Conservation (phyloP, 2,797 vertebrate species). For the Pseudochirops corinnae region DNA sequence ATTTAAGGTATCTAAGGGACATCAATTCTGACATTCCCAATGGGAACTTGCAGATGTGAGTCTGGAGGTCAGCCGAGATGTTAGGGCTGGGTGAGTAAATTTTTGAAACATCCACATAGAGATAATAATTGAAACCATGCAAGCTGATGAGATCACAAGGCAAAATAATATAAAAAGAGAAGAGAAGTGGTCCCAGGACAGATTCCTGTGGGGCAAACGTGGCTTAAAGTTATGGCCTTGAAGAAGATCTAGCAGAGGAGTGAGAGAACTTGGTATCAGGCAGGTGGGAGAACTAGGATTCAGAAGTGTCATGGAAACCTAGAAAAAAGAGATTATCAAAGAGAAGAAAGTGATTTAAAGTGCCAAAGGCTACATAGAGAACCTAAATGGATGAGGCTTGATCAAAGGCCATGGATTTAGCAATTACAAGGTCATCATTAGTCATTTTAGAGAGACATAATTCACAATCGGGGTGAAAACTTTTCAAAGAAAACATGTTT, state of each 20-base stretch:
- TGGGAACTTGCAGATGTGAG: neutral
- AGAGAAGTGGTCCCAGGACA: neutral
- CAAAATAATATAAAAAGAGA: neutral
- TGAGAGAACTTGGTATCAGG: neutral
- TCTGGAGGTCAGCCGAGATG: neutral
- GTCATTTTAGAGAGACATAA: neutral
- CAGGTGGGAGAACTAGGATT: neutral
- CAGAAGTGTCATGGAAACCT: neutral
- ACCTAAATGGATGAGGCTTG: neutral
- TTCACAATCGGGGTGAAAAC: neutral
- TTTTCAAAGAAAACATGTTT: neutral
- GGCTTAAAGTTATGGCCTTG: neutral
- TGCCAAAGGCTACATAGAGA: neutral
- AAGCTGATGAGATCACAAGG: neutral
- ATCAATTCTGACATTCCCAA: neutral
- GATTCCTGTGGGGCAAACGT: neutral
- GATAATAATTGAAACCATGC: neutral
- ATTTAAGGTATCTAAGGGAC: neutral
- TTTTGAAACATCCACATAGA: neutral
- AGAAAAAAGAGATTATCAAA: neutral
- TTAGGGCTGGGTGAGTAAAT: neutral
- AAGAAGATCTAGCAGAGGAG: neutral
- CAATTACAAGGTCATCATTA: neutral
- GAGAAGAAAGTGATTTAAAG: neutral
- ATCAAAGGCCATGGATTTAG: neutral